Base-by-base conservation (phyloP, 2,797 vertebrate species). In the Leptodactylus fallax region DNA sequence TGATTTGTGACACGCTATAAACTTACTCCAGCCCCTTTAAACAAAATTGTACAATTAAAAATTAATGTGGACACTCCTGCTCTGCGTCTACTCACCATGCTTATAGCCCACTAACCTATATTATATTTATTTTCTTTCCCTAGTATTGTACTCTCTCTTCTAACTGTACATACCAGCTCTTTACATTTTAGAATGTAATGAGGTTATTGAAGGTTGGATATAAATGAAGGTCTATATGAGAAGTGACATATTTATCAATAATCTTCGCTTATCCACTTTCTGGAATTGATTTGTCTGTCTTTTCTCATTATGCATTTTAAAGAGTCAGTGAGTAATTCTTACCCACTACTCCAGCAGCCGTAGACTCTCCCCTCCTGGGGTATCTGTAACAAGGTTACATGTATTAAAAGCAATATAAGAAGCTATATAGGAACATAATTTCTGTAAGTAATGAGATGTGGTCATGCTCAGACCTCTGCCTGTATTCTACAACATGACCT, bases 211-310 rank as follows among this genome's bases (percentile, higher is more conserved):
- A 60, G 12, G 16, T 81, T 81, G 21, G 7, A 1, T 27, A 19
- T 47, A 47, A 61, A 61, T 61, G 21, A 81, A 13, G 27, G 36
- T 47, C 63, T 61, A 6, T 61, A 61, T 81, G 27, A 80, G 55
- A 81, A 81, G 56, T 63, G 56, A 61, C 79, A 49, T 80, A 60
- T 81, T 7, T 81, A 36, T 61, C 79, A 81, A 81, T 81, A 81
- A 61, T 60, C 79, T 81, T 21, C 56, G n/a, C 74, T 77, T 53
- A 53, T 53, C 49, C 49, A 63, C 56, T 61, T 81, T 45, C 58
- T n/a, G 17, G 10, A 61, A 81, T 81, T 47, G 79, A 81, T 81
- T 81, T 81, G 10, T 77, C 74, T 53, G 74, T 6, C 74, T 53
- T 77, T 53, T 53, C n/a, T 77, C n/a, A 77, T 77, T 77, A 23